Conservation (phyloP, 2,888 invertebrate species). For the Drosophila kambysellisi region DNA sequence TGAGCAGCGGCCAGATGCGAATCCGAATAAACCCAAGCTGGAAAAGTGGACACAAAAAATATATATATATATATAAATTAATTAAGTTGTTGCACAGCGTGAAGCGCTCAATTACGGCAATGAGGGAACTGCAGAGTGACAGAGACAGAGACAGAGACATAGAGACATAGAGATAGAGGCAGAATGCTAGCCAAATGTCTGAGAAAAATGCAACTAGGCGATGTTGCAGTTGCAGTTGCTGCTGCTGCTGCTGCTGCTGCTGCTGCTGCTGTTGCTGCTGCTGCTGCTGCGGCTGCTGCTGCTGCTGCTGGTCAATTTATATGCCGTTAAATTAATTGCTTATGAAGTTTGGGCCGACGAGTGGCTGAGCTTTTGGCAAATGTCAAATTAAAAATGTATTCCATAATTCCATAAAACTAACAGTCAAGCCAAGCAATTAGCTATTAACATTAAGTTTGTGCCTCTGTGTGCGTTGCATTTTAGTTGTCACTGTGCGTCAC, state of each 20-base stretch:
- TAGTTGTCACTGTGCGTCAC: conserved; percentile 68
- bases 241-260: conserved; percentile 21
- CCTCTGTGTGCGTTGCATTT: conserved; percentile 49
- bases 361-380: conserved; percentile 72
- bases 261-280: conserved; percentile 33
- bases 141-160: conserved; percentile 8
- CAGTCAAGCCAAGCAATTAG: conserved; percentile 72
- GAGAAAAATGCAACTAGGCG: conserved; percentile 80
- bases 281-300: conserved; percentile 23
- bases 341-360: conserved; percentile 73
- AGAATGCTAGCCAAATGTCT: conserved; percentile 65
- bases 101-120: conserved; percentile 77
- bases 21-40: conserved; percentile 36
- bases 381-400: conserved; percentile 81
- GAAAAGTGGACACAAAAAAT: conserved; percentile 29
- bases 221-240: conserved; percentile 48
- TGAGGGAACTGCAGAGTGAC: conserved; percentile 17
- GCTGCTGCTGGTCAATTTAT: conserved; percentile 65
- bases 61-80: conserved; percentile 68
- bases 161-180: background rate
- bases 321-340: conserved; percentile 81
- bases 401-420: conserved; percentile 73
- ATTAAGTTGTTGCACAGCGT: conserved; percentile 82
- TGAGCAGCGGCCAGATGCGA: conserved; percentile 59
- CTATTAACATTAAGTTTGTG: conserved; percentile 40